Conservation (phyloP, 2,113 vertebrate genomes). For the Callipepla californica region DNA sequence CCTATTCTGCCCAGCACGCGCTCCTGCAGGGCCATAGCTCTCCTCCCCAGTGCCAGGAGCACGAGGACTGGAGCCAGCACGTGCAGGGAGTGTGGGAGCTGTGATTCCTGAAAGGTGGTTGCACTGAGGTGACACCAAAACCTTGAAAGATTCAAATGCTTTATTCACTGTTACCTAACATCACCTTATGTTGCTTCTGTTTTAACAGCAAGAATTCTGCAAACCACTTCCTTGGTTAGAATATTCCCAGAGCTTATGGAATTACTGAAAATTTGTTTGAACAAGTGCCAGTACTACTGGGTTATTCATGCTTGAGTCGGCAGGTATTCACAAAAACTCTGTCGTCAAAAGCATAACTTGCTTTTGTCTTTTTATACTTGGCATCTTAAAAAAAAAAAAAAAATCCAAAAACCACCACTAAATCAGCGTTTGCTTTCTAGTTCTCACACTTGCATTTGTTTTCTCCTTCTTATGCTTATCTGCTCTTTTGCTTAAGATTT, state of each 20-base stretch:
- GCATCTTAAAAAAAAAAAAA: not conserved
- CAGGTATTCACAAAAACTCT: not conserved
- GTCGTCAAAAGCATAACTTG: not conserved
- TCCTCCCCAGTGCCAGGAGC: not conserved
- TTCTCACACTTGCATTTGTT: not conserved
- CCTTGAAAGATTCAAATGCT: not conserved
- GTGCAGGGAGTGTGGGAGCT: not conserved
- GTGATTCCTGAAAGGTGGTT: not conserved
- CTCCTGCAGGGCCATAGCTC: not conserved
- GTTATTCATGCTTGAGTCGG: not conserved
- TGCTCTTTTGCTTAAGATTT: slow-evolving; percentile 26
- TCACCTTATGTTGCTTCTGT: not conserved
- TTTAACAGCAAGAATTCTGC: not conserved
- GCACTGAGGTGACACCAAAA: not conserved
- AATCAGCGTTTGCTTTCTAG: not conserved
- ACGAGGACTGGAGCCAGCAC: not conserved
- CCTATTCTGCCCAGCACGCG: not conserved
- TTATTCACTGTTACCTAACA: not conserved
- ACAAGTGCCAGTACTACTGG: not conserved
- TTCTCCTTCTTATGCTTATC: not conserved
- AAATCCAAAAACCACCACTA: not conserved
- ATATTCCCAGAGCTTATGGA: not conserved
- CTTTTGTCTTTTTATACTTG: not conserved
- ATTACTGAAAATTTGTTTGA: not conserved
- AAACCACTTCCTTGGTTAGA: not conserved